phyloP scores from a whole-genome alignment of 2,888 invertebrate genomes.

The Zeuzera pyrina region DNA sequence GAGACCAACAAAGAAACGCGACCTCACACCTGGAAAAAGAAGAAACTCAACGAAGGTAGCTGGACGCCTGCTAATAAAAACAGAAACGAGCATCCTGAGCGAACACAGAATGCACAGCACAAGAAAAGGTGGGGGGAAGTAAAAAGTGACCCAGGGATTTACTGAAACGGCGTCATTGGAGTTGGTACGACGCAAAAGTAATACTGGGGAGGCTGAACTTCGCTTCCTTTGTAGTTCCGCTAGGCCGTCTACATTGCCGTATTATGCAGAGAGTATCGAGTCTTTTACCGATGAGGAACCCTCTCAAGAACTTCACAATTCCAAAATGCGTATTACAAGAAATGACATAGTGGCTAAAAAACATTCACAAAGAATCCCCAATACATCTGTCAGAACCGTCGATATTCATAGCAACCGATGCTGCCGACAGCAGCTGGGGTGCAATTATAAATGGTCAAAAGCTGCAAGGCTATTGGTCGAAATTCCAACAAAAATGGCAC shows the following conservation, averaged over 20 bases:
- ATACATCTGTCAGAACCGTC: conserved; percentile 5
- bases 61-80: too few species aligned
- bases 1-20: neutral
- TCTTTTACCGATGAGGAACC: conserved; percentile 2
- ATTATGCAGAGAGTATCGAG: conserved; percentile 5
- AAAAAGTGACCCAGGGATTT: too few species aligned
- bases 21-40: too few species aligned
- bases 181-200: conserved; percentile 7
- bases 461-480: conserved; percentile 8
- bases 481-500: conserved; percentile 6
- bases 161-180: conserved; percentile 4
- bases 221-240: conserved; percentile 8
- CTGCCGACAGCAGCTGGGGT: conserved; percentile 9
- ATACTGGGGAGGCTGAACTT: conserved; percentile 12
- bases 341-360: conserved; percentile 4
- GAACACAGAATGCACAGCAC: too few species aligned
- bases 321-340: neutral
- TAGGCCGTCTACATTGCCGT: conserved; percentile 10
- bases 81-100: too few species aligned
- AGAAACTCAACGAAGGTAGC: conserved; percentile 1
- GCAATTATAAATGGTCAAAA: conserved; percentile 6
- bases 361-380: conserved; percentile 3
- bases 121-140: too few species aligned
- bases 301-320: neutral
- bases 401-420: conserved; percentile 9